These are phyloP conservation scores for Cryptomyrus ogoouensis DNA, from an alignment of 2,113 vertebrate genomes.

Conservation along the genomic window DNA sequence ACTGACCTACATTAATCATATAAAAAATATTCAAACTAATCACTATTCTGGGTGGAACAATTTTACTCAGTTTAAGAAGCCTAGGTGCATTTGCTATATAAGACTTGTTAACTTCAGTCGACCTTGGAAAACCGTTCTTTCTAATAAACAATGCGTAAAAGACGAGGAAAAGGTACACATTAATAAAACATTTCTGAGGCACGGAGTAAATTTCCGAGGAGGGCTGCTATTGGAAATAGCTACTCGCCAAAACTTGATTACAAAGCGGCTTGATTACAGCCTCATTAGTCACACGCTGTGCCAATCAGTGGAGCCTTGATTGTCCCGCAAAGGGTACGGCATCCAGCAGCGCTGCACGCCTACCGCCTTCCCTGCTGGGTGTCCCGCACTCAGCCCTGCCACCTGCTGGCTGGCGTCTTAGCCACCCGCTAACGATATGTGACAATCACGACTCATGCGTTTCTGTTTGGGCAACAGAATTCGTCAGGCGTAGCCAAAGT, in stretches of 20 bases:
- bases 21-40: neutral
- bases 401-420: neutral
- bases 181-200: constrained; percentile 11
- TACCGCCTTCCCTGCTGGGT: neutral
- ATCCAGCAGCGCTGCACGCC: neutral
- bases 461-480: neutral
- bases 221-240: constrained; percentile 1
- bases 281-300: constrained; percentile 15
- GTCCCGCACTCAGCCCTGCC: neutral
- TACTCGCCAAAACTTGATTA: constrained; percentile 14
- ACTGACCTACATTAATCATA: neutral
- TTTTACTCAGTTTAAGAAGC: neutral
- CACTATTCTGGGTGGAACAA: neutral
- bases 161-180: neutral
- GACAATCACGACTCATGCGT: neutral
- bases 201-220: neutral
- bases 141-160: neutral
- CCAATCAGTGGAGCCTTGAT: constrained; percentile 7
- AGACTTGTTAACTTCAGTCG: neutral
- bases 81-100: neutral
- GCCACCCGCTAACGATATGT: neutral
- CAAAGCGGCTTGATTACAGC: constrained; percentile 8
- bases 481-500: neutral
- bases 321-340: neutral
- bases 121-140: neutral